Evolutionary conservation across 2,113 vertebrate genomes (phyloP).

Genomic region (Microcebus murinus): DNA sequence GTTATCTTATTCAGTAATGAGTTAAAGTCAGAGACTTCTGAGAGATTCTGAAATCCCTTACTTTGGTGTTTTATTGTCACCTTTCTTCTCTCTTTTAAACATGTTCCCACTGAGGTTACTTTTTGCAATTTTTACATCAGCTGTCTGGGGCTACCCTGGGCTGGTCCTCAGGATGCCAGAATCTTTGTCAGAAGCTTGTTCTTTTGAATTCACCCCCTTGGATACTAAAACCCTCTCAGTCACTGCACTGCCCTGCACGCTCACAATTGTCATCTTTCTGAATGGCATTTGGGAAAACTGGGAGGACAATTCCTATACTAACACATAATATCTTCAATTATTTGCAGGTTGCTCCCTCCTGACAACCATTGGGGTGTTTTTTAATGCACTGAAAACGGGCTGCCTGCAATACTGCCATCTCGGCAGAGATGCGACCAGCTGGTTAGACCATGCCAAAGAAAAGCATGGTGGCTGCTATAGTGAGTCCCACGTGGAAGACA

Average conservation of each 20-base stretch:
- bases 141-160: constrained; percentile 59
- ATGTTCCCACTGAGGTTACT: constrained; percentile 64
- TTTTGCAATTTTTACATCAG: constrained; percentile 64
- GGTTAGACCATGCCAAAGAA: constrained; percentile 92
- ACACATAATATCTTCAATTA: neutral
- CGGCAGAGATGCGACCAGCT: constrained; percentile 78
- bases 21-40: constrained; percentile 60
- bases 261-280: neutral
- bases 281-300: neutral
- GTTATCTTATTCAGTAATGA: constrained; percentile 57
- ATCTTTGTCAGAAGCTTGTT: neutral
- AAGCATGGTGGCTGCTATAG: constrained; percentile 89
- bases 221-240: neutral
- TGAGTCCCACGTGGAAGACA: constrained; percentile 91
- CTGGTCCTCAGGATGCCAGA: constrained; percentile 53
- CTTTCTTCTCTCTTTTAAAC: constrained; percentile 64
- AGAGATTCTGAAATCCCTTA: constrained; percentile 59
- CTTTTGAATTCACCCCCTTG: constrained; percentile 48
- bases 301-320: neutral
- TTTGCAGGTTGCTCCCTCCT: constrained; percentile 86
- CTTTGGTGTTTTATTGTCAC: constrained; percentile 47
- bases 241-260: neutral
- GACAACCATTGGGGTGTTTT: constrained; percentile 87
- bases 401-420: constrained; percentile 84
- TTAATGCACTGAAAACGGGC: constrained; percentile 86